Conservation (phyloP, 2,888 invertebrate genomes). For the Mesorhabditis sp. region DNA sequence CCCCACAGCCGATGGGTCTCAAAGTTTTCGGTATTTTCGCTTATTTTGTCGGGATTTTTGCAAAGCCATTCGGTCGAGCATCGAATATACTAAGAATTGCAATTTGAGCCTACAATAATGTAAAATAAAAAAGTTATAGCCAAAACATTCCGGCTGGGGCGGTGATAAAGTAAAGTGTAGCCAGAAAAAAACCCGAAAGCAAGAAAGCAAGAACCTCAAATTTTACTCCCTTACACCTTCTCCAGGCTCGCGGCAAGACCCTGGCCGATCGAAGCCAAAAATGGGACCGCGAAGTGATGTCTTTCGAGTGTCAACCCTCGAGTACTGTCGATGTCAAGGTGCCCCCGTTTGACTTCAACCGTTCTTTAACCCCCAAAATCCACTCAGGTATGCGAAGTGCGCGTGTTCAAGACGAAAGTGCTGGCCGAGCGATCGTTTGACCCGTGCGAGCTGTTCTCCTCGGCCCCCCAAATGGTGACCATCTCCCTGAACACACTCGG, state of each 20-base stretch:
- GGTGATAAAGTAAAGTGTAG: too few relatives aligned
- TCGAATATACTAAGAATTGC: too few relatives aligned
- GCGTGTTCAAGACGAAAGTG: conserved; percentile 45
- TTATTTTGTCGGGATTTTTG: too few relatives aligned
- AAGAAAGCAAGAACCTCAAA: neutral
- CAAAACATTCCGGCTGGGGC: too few relatives aligned
- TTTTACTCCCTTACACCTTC: neutral
- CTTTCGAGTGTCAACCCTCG: conserved; percentile 62
- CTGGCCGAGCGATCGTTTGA: conserved; percentile 64
- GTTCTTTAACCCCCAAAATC: neutral
- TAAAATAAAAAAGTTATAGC: too few relatives aligned
- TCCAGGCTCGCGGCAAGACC: conserved; percentile 36
- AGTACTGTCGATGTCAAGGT: conserved; percentile 65
- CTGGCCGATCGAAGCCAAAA: conserved; percentile 60
- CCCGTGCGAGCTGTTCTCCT: conserved; percentile 65
- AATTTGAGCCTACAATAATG: too few relatives aligned
- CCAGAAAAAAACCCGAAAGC: too few relatives aligned
- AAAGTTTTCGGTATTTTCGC: too few relatives aligned
- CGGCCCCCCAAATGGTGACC: conserved; percentile 66
- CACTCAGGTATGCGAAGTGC: conserved; percentile 43
- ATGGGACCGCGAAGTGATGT: conserved; percentile 61
- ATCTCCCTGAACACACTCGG: conserved; percentile 66
- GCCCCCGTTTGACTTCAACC: neutral
- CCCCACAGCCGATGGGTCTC: too few relatives aligned
- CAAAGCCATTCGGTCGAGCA: too few relatives aligned